Base-by-base conservation (phyloP, 2,113 vertebrate species). In the Tretioscincus oriximinensis region DNA sequence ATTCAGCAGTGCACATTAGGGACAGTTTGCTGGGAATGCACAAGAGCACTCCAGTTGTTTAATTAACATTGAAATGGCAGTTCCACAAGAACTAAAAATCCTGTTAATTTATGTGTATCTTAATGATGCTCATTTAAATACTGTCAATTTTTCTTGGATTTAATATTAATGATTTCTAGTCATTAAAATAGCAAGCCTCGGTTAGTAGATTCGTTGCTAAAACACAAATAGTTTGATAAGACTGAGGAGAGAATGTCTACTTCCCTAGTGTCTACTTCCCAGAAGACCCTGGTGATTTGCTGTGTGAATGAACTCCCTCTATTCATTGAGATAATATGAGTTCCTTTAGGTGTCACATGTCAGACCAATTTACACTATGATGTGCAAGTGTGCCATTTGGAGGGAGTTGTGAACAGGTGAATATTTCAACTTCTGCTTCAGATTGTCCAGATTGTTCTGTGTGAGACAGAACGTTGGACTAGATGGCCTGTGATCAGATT, bases 61-160 rank as follows among this genome's bases (percentile, higher is more conserved):
- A 96, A 96, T 96, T 96, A 95, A 96, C 94, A 95, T 94, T 94
- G 94, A 96, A 96, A 94, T 86, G 83, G 93, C 92, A 86, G 95
- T 95, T 96, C 94, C 94, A 95, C 93, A 92, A 95, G 94, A 96
- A 95, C 94, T 94, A 95, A 95, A 96, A 96, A 94, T 95, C 93
- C 93, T 95, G 93, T 94, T 96, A 96, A 96, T 96, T 96, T 96
- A 96, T 96, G 95, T 95, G 94, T 95, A 94, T 95, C 93, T 94
- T 96, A 96, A 96, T 95, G 95, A 95, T 94, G 94, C 93, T 96
- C 95, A 95, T 96, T 96, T 96, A 94, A 96, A 96, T 96, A 95
- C 95, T 96, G 95, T 95, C 94, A 95, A 95, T 93, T 95, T 95
- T 95, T 93, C 88, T 90, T 91, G 80, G 64, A 92, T 93, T 95